These are phyloP conservation scores for Antheraea assamensis DNA, from an alignment of 2,888 invertebrate species.

Conservation along the genomic window DNA sequence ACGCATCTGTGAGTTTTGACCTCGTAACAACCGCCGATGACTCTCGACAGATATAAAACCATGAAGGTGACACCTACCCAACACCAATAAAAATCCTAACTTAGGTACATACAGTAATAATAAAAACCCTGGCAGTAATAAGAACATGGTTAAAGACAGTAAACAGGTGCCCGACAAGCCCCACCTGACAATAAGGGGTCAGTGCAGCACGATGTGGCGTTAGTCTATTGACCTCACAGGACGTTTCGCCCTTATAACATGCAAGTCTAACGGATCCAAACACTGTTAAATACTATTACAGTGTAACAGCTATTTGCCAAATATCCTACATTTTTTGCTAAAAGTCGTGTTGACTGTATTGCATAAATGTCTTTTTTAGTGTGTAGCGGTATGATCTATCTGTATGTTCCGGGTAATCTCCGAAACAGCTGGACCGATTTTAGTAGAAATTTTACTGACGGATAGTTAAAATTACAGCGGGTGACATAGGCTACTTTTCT, in stretches of 20 bases:
- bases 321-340: not conserved
- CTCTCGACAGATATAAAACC: no score
- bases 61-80: no score
- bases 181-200: slow-evolving; percentile 1
- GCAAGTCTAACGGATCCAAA: not conserved
- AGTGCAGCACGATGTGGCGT: not conserved
- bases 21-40: not conserved
- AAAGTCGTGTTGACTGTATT: no score
- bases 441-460: no score
- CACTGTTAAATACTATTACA: not conserved
- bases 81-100: no score
- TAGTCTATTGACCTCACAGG: not conserved
- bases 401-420: no score
- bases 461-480: no score
- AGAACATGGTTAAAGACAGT: not conserved
- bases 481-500: no score
- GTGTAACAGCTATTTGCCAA: not conserved
- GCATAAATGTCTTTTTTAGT: no score
- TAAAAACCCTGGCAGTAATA: not conserved
- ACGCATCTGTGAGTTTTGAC: not conserved
- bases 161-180: not conserved
- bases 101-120: not conserved
- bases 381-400: no score
- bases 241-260: not conserved
- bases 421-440: no score